Conservation (phyloP, 2,888 invertebrate genomes). For the Drosophila lacicola region DNA sequence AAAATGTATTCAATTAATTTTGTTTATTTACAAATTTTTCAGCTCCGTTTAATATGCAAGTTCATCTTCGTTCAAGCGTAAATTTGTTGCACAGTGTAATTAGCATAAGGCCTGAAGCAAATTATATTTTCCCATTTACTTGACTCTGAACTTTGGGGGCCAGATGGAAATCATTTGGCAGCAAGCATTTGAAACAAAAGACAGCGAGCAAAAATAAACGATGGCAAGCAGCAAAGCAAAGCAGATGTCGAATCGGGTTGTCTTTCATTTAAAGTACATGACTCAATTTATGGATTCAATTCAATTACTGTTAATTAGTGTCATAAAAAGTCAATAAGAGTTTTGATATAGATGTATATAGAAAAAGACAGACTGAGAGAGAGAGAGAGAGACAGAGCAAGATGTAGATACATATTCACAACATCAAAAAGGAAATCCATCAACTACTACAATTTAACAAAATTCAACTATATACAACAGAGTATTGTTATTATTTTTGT, state of each 20-base stretch:
- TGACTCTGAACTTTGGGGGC: constrained; percentile 47
- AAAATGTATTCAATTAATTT: not conserved
- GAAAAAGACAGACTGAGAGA: constrained; percentile 59
- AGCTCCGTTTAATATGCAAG: not conserved
- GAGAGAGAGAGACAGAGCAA: constrained; percentile 59
- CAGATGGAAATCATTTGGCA: constrained; percentile 64
- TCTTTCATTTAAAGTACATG: constrained; percentile 54
- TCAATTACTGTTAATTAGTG: constrained; percentile 61
- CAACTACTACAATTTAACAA: constrained; percentile 71
- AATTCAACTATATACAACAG: constrained; percentile 55
- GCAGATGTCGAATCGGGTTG: constrained; percentile 67
- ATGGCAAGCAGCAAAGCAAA: constrained; percentile 75
- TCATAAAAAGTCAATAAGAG: constrained; percentile 70
- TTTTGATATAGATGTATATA: constrained; percentile 44
- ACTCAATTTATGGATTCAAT: constrained; percentile 51
- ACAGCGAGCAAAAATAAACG: constrained; percentile 72
- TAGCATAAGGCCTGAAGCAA: constrained; percentile 45
- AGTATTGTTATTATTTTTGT: constrained; percentile 1
- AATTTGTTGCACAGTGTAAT: constrained; percentile 51
- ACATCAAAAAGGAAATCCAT: constrained; percentile 86
- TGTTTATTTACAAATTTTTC: not conserved
- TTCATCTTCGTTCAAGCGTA: not conserved
- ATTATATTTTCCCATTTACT: constrained; percentile 65
- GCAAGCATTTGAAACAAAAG: constrained; percentile 65
- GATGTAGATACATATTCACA: constrained; percentile 81